Percentiles rank a stretch among this genome's conserved stretches.
These are phyloP conservation scores for Sylvia borin DNA, from an alignment of 2,797 vertebrate species.

Conservation along the genomic window DNA sequence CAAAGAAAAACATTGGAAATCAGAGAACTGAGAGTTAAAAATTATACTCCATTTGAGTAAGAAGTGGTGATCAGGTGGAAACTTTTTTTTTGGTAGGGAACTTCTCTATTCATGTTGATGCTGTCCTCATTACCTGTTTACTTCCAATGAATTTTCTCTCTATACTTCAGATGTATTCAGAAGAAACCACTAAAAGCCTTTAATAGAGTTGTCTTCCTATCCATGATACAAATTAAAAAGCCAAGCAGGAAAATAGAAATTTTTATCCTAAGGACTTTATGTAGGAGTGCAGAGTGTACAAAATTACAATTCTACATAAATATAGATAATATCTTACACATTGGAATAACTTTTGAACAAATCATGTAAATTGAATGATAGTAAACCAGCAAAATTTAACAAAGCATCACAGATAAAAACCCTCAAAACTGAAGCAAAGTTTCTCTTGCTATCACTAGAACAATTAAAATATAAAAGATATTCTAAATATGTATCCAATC, in stretches of 20 bases:
- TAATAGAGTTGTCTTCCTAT: not conserved
- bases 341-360: not conserved
- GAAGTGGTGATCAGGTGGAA: not conserved
- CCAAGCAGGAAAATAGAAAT: rapidly evolving
- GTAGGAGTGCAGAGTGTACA: not conserved
- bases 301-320: not conserved
- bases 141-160: not conserved
- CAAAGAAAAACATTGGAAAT: not conserved
- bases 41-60: not conserved
- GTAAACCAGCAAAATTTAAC: not conserved
- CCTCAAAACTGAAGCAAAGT: not conserved
- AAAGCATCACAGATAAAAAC: not conserved
- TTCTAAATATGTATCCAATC: not conserved
- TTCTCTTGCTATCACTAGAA: not conserved
- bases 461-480: not conserved
- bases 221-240: not conserved
- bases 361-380: not conserved
- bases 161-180: not conserved
- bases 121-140: not conserved
- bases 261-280: not conserved
- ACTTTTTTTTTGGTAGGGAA: not conserved
- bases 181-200: not conserved
- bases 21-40: not conserved
- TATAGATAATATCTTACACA: not conserved
- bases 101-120: not conserved